Evolutionary conservation across 1,140 invertebrate species (phyloP).

Genomic region (Periplaneta americana): DNA sequence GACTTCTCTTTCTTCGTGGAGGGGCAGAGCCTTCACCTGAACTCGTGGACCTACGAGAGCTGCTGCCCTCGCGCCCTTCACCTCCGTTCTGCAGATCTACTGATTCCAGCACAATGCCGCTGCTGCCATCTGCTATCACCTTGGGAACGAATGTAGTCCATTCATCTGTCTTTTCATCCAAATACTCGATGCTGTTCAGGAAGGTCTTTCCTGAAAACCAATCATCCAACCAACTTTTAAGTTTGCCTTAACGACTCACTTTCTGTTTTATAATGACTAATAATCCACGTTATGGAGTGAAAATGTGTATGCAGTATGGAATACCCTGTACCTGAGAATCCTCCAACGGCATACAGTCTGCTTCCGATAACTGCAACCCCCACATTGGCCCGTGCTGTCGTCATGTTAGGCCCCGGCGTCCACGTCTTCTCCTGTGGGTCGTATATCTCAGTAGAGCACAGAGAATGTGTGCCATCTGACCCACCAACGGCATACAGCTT

Average conservation of each 20-base stretch:
- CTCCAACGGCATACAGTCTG: constrained; percentile 71
- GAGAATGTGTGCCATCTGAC: constrained; percentile 64
- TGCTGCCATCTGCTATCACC: not conserved
- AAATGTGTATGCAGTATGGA: too few relatives aligned
- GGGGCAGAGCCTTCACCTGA: not conserved
- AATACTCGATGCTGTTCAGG: constrained; percentile 75
- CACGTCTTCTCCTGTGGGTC: constrained; percentile 54
- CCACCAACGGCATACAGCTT: constrained; percentile 62
- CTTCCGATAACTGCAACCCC: constrained; percentile 63
- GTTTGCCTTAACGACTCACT: not conserved
- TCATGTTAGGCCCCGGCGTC: constrained; percentile 62
- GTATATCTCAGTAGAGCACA: constrained; percentile 61
- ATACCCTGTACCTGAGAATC: constrained; percentile 72
- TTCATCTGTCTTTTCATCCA: constrained; percentile 61
- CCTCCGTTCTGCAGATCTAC: not conserved
- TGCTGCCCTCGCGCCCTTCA: not conserved
- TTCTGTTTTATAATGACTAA: not conserved
- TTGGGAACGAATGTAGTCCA: constrained; percentile 59
- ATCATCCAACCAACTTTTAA: not conserved
- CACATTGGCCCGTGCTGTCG: constrained; percentile 61
- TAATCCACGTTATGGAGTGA: not conserved
- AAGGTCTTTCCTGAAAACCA: constrained; percentile 56
- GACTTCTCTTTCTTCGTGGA: not conserved
- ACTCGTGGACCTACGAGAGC: not conserved
- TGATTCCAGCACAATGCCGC: not conserved